phyloP scores from a whole-genome alignment of 2,113 vertebrate genomes.

The Hippocampus abdominalis region DNA sequence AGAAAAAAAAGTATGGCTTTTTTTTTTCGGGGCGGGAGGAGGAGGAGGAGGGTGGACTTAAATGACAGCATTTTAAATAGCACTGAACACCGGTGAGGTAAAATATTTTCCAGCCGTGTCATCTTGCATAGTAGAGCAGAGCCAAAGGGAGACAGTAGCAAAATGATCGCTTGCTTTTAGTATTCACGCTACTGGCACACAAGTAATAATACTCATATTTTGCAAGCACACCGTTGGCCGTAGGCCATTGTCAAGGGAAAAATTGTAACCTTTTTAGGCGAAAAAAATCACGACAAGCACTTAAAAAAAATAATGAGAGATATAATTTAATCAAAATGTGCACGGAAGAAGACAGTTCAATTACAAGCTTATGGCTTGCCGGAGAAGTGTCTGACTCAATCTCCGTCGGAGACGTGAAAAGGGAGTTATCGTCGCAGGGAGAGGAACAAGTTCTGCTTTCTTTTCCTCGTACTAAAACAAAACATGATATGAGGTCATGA shows the following conservation, averaged over 20 bases:
- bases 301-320: background rate
- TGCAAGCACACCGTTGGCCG: background rate
- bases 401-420: background rate
- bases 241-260: background rate
- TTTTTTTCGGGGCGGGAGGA: background rate
- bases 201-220: background rate
- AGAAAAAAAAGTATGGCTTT: conserved; percentile 81
- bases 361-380: background rate
- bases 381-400: background rate
- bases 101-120: background rate
- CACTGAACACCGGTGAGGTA: background rate
- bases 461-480: no score
- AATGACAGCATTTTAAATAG: background rate
- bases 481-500: no score
- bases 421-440: background rate
- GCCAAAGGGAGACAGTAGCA: background rate
- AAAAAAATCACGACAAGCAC: background rate
- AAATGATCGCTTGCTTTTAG: background rate
- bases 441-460: no score
- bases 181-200: background rate
- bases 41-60: background rate
- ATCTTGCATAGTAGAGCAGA: background rate
- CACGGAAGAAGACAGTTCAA: background rate
- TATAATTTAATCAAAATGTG: background rate
- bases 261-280: background rate